phyloP scores from a whole-genome alignment of 2,888 invertebrate genomes.

The Lycophotia porphyrea region DNA sequence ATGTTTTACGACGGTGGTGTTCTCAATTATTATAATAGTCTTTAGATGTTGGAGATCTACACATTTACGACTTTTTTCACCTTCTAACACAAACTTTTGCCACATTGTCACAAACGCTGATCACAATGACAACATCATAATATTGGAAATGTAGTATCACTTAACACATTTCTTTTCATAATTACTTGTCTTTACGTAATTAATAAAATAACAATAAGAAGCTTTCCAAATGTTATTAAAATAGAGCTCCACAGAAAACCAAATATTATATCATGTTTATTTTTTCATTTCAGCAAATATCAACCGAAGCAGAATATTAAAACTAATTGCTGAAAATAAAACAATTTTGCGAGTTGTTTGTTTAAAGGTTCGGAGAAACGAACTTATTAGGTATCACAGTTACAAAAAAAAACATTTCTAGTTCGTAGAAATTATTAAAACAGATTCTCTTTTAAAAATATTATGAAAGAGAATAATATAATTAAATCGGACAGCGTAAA shows the following conservation, averaged over 20 bases:
- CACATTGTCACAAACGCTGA: background rate
- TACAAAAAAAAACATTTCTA: background rate
- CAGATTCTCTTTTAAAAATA: slow-evolving; percentile 25
- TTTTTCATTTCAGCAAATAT: slow-evolving; percentile 8
- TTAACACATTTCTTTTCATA: too few species aligned
- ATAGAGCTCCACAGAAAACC: background rate
- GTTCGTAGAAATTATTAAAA: slow-evolving; percentile 33
- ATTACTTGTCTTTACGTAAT: background rate
- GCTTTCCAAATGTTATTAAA: background rate
- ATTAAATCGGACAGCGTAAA: slow-evolving; percentile 69
- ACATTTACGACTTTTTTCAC: background rate
- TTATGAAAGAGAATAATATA: background rate
- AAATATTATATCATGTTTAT: background rate
- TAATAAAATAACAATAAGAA: background rate
- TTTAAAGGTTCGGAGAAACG: slow-evolving; percentile 12
- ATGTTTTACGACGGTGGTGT: background rate
- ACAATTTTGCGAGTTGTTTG: background rate
- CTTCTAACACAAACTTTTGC: background rate
- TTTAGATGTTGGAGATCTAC: background rate
- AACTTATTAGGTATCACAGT: slow-evolving; percentile 1
- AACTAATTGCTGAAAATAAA: slow-evolving; percentile 19
- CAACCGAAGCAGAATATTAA: background rate
- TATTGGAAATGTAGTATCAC: background rate
- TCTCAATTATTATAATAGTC: background rate
- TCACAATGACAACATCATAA: background rate